A percentile compares a stretch with the other conserved stretches of the same genome.
Conservation (phyloP, 92 coral and sea anemone genomes). For the Parazoanthus swiftii region DNA sequence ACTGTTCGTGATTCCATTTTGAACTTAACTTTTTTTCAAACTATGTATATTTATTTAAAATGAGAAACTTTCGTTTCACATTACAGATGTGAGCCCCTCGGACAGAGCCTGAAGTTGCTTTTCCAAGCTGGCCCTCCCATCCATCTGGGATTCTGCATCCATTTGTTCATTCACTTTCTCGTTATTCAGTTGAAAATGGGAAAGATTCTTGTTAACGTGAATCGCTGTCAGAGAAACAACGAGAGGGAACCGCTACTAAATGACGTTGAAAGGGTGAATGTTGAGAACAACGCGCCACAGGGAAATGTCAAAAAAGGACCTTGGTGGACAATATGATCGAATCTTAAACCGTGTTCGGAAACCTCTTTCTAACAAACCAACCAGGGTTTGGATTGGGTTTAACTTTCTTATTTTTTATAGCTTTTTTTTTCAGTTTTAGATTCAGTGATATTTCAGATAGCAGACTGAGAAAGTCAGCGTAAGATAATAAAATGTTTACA, state of each 20-base stretch:
- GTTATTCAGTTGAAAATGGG: conserved; percentile 36
- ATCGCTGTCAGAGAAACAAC: not conserved
- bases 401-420: no score
- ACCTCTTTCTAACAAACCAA: no score
- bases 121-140: conserved; percentile 45
- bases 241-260: conserved; percentile 8
- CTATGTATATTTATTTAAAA: not conserved
- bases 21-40: no score
- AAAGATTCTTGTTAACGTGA: not conserved
- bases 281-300: not conserved
- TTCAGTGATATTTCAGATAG: no score
- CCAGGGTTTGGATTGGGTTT: no score
- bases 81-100: conserved; percentile 27
- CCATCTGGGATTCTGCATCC: conserved; percentile 48
- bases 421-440: no score
- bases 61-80: not conserved
- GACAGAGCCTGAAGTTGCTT: conserved; percentile 24
- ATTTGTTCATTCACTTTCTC: conserved; percentile 38
- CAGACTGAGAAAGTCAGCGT: no score
- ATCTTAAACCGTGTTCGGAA: not conserved
- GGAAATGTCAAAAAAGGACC: not conserved
- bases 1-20: no score
- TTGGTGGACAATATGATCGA: not conserved
- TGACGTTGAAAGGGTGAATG: not conserved
- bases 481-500: no score